Evolutionary conservation across 1,140 invertebrate species (phyloP).

Genomic region (Bicyclus anynana): DNA sequence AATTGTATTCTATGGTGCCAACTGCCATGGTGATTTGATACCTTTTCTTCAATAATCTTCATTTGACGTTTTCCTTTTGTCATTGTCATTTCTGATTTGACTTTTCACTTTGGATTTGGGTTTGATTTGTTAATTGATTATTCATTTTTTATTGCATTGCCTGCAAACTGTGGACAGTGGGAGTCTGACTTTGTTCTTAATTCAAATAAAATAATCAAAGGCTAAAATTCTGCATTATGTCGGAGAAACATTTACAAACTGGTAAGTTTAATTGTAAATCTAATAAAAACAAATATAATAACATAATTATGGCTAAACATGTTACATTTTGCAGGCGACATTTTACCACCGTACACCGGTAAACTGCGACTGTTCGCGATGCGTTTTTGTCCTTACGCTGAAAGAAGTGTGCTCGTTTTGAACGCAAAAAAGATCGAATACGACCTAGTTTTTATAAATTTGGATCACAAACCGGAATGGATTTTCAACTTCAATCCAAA

Average conservation of each 20-base stretch:
- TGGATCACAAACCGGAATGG: slow-evolving; percentile 92
- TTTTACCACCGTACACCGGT: slow-evolving; percentile 66
- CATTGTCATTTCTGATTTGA: no score
- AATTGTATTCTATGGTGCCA: no score
- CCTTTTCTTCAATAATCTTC: no score
- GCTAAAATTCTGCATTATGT: slow-evolving; percentile 42
- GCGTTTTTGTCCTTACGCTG: slow-evolving; percentile 94
- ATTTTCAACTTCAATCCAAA: slow-evolving; percentile 80
- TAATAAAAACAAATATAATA: no score
- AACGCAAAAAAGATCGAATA: slow-evolving; percentile 91
- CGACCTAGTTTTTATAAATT: slow-evolving; percentile 89
- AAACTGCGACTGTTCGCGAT: slow-evolving; percentile 91
- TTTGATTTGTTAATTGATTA: no score
- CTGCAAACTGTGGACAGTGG: no score
- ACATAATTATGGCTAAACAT: no score
- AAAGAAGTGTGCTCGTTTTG: slow-evolving; percentile 88
- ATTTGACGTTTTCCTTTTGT: no score
- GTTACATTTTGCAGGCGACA: slow-evolving; percentile 57
- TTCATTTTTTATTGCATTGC: no score
- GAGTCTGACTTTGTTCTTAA: no score
- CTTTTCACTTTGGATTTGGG: no score
- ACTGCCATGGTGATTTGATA: no score
- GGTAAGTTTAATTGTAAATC: slow-evolving; percentile 38
- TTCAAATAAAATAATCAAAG: neutral
- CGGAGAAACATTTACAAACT: slow-evolving; percentile 69